These are phyloP conservation scores for Coregonus sp. DNA, from an alignment of 2,797 vertebrate genomes.

Conservation along the genomic window DNA sequence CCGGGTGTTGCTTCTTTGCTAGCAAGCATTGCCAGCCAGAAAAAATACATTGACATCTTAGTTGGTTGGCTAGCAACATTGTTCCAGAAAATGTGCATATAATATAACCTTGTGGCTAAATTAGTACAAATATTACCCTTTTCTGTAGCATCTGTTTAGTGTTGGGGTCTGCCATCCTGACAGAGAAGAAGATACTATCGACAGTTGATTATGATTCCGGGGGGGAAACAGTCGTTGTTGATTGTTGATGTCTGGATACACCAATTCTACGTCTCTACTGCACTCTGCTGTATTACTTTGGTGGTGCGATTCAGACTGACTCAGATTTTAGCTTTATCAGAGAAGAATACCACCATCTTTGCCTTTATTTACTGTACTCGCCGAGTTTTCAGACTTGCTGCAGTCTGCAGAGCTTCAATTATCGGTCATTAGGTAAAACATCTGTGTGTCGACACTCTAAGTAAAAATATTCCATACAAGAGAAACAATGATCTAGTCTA, in stretches of 20 bases:
- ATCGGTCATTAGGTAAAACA: too few species aligned
- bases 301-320: neutral
- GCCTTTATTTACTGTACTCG: too few species aligned
- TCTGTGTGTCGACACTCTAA: too few species aligned
- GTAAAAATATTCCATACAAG: too few species aligned
- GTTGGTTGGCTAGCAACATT: neutral
- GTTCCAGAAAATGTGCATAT: neutral
- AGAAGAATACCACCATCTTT: too few species aligned
- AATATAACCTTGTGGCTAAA: neutral
- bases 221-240: slow-evolving; percentile 23
- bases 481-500: too few species aligned
- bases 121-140: slow-evolving; percentile 53
- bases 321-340: neutral
- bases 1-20: neutral
- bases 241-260: slow-evolving; percentile 45
- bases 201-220: slow-evolving; percentile 46
- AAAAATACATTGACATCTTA: neutral
- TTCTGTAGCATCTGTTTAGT: slow-evolving; percentile 63
- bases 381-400: too few species aligned
- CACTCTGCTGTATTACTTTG: neutral
- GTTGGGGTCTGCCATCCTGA: slow-evolving; percentile 64
- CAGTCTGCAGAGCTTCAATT: too few species aligned
- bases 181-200: slow-evolving; percentile 23
- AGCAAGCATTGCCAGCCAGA: neutral
- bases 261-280: neutral